Base-by-base conservation (phyloP, 2,113 vertebrate species). In the Poeciliopsis prolifica region DNA sequence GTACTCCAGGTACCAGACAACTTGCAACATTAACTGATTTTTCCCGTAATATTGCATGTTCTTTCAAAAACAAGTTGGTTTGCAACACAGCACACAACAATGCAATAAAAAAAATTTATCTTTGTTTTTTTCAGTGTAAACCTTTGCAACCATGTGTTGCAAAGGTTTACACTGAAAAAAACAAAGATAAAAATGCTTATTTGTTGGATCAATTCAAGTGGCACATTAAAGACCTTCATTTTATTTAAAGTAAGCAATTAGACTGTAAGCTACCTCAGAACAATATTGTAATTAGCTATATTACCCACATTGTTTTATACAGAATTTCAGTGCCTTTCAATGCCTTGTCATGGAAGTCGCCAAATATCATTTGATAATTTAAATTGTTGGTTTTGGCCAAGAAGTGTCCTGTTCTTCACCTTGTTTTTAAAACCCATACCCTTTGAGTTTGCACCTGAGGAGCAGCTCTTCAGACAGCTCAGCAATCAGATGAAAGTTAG, bases 401-500 rank as follows among this genome's bases (percentile, higher is more conserved):
- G 51, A 48, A 48, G 14, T 48, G 44, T 48, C 13, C 40, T 42
- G 40, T 42, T 15, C 40, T 54, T 19, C 22, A 22, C 48, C 48
- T 22, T 54, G 48, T 24, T 22, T 58, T 58, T n/a, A 58, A 54
- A n/a, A n/a, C 2, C 51, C 22, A 24, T 3, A 19, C 24, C 10
- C 9, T 58, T 58, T 9, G 8, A 58, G 51, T 58, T 81, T 54
- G 63, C 74, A 82, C 80, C 80, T 78, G 72, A 82, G 78, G 83
- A 89, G 80, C 69, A 70, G 31, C 75, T 72, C 73, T 37, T 78
- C 79, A 87, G 68, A 82, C 81, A 31, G 66, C 77, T 7, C 74
- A 26, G 65, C 85, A 87, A 89, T 88, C 74, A 89, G 84, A 89
- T 79, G 67, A 87, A 80, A 83, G 73, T 87, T 73, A 75, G 75